Evolutionary conservation across 2,888 invertebrate species (phyloP).

Genomic region (Tetropium fuscum): DNA sequence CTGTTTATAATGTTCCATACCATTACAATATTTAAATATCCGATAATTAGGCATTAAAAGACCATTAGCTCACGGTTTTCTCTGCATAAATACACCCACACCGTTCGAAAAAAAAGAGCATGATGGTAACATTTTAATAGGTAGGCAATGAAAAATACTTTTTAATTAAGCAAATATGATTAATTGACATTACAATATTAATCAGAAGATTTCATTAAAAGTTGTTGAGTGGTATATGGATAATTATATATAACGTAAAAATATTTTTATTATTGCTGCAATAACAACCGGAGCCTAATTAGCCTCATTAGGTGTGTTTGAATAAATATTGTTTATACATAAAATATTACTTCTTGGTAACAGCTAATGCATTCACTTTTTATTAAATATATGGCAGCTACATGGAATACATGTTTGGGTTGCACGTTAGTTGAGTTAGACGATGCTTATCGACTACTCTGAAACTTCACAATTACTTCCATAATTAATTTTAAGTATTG

Average conservation of each 20-base stretch:
- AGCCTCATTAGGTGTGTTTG: conserved; percentile 5
- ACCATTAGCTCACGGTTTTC: conserved; percentile 5
- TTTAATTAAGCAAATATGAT: conserved; percentile 31
- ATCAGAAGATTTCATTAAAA: conserved; percentile 26
- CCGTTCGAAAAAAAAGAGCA: conserved; percentile 1
- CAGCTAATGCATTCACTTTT: too few relatives aligned
- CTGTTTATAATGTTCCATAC: conserved; percentile 12
- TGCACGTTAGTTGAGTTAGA: too few relatives aligned
- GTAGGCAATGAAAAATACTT: conserved; percentile 26
- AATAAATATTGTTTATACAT: background rate
- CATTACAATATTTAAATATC: conserved; percentile 20
- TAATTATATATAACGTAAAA: conserved; percentile 23
- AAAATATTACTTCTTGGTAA: background rate
- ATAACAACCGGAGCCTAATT: conserved; percentile 2
- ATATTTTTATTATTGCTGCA: conserved; percentile 24
- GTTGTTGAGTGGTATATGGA: conserved; percentile 10
- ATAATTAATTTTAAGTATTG: too few relatives aligned
- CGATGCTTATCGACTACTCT: too few relatives aligned
- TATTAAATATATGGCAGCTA: too few relatives aligned
- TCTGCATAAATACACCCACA: conserved; percentile 19
- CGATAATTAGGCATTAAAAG: conserved; percentile 18
- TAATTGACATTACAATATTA: conserved; percentile 30
- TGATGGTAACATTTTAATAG: conserved; percentile 22
- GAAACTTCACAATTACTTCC: too few relatives aligned
- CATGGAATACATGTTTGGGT: too few relatives aligned